Conservation (phyloP, 2,113 vertebrate species). For the Circaetus gallicus region DNA sequence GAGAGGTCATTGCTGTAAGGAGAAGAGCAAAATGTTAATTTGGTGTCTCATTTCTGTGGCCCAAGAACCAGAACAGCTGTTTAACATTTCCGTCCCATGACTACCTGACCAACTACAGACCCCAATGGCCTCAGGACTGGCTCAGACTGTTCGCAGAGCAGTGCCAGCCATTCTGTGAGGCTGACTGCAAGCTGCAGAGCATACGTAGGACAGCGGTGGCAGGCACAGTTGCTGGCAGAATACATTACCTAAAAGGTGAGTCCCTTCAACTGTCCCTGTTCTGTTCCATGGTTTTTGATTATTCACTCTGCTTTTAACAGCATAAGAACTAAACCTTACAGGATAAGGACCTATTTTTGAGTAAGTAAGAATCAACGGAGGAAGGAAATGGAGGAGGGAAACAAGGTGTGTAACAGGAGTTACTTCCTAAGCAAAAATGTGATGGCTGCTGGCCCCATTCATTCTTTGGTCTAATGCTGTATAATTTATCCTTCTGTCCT, state of each 20-base stretch:
- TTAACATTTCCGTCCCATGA: background rate
- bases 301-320: background rate
- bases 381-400: background rate
- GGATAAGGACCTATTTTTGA: background rate
- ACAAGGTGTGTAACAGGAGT: background rate
- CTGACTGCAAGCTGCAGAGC: background rate
- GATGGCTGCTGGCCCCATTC: background rate
- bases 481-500: background rate
- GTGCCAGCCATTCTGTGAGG: background rate
- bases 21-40: background rate
- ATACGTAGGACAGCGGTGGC: rapidly evolving
- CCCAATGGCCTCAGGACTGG: background rate
- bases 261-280: background rate
- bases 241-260: background rate
- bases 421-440: background rate
- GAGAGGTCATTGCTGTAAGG: background rate
- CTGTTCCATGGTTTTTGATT: background rate
- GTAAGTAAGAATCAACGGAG: background rate
- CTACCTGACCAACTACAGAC: background rate
- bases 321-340: background rate
- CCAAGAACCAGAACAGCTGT: background rate
- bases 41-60: background rate
- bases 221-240: background rate
- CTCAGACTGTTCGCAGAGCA: background rate
- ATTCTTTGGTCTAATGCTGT: background rate